Evolutionary conservation across 2,888 invertebrate species (phyloP).

Genomic region (Meganola albula): DNA sequence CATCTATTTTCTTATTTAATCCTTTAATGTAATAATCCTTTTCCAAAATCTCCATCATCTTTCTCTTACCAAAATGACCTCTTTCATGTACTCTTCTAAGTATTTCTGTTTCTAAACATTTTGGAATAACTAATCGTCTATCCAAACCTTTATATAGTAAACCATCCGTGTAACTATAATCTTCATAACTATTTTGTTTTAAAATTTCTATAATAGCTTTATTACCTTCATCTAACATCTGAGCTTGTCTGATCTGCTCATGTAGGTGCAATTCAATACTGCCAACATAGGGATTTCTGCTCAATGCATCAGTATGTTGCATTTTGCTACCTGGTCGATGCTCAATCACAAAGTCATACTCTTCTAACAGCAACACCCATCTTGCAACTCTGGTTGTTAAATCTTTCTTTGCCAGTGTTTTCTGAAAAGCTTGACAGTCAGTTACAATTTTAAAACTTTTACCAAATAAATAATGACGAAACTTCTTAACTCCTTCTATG

Average conservation of each 20-base stretch:
- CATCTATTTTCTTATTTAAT: slow-evolving; percentile 18
- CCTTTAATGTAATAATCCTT: slow-evolving; percentile 19
- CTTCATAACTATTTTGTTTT: not conserved
- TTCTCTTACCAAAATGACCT: slow-evolving; percentile 24
- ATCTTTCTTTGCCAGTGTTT: slow-evolving; percentile 6
- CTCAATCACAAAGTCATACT: slow-evolving; percentile 5
- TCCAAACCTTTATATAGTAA: slow-evolving; percentile 4
- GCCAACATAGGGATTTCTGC: slow-evolving; percentile 3
- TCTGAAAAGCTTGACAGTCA: slow-evolving; percentile 8
- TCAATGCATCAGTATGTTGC: slow-evolving; percentile 7
- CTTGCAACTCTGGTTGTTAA: slow-evolving; percentile 1
- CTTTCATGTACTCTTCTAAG: slow-evolving; percentile 16
- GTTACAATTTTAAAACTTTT: slow-evolving; percentile 8
- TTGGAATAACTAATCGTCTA: slow-evolving; percentile 2
- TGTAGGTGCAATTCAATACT: not conserved
- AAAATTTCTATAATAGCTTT: slow-evolving; percentile 6
- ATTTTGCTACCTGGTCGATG: slow-evolving; percentile 3
- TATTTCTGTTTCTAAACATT: slow-evolving; percentile 11
- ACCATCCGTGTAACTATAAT: slow-evolving; percentile 1
- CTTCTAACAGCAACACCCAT: slow-evolving; percentile 3
- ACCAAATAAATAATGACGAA: slow-evolving; percentile 7
- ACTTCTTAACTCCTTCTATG: slow-evolving; percentile 7
- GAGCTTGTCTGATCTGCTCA: not conserved
- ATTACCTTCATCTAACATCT: slow-evolving; percentile 4
- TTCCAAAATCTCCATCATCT: slow-evolving; percentile 7